These are phyloP conservation scores for Dorcus hopei DNA, from an alignment of 2,888 invertebrate genomes.

Conservation along the genomic window DNA sequence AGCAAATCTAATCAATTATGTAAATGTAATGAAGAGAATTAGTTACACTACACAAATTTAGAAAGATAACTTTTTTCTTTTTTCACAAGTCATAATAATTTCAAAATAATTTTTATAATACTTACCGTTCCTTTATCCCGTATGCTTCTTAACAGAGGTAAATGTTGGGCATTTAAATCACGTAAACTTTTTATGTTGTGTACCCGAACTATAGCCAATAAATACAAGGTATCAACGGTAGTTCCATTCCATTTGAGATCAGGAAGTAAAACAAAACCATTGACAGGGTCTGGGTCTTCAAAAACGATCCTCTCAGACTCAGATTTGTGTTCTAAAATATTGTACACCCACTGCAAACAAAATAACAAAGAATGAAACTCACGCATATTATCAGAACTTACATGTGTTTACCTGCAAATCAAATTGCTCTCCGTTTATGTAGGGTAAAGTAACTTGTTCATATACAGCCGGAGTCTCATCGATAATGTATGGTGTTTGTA, in stretches of 20 bases:
- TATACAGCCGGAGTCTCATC: constrained; percentile 85
- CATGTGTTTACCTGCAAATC: constrained; percentile 67
- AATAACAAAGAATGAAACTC: constrained; percentile 12
- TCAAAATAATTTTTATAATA: constrained; percentile 17
- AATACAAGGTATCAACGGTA: constrained; percentile 72
- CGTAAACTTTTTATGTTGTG: constrained; percentile 78
- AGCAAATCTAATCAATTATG: constrained; percentile 2
- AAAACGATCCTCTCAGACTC: constrained; percentile 86
- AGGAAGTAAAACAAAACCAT: constrained; percentile 85
- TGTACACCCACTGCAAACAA: constrained; percentile 88
- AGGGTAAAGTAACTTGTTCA: constrained; percentile 71
- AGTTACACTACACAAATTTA: too few species aligned
- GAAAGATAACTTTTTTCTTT: too few species aligned
- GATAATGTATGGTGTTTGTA: constrained; percentile 71
- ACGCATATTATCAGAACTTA: not conserved
- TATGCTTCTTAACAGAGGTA: constrained; percentile 82
- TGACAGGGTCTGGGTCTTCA: constrained; percentile 72
- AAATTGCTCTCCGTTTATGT: constrained; percentile 70
- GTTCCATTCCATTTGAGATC: constrained; percentile 96
- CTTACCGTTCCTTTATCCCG: constrained; percentile 69
- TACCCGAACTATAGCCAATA: constrained; percentile 75
- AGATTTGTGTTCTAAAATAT: constrained; percentile 87
- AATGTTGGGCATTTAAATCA: constrained; percentile 73
- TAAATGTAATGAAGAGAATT: not conserved
- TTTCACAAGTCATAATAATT: too few species aligned